phyloP scores from a whole-genome alignment of 2,888 invertebrate species.

The Apamea epomidion region DNA sequence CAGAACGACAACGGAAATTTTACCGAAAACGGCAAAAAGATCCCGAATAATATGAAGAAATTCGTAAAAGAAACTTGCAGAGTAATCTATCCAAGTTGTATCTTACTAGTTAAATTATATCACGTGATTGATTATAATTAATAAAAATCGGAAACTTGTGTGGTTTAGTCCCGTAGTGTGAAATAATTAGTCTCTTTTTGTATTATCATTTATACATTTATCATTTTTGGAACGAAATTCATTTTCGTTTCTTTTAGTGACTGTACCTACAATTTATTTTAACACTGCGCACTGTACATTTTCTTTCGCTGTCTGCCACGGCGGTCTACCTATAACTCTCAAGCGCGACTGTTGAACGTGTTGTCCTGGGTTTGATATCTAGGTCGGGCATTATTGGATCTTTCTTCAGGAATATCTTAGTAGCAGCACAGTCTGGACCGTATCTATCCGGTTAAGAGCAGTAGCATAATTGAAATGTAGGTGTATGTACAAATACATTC shows the following conservation, averaged over 20 bases:
- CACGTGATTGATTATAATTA: no score
- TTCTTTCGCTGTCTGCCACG: not conserved
- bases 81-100: no score
- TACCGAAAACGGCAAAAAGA: not conserved
- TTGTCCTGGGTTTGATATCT: not conserved
- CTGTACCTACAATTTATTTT: no score
- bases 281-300: not conserved
- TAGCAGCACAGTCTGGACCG: not conserved
- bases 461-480: not conserved
- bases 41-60: not conserved
- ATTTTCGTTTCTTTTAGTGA: no score
- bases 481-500: not conserved
- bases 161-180: no score
- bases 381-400: not conserved
- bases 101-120: no score
- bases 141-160: no score
- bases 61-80: no score
- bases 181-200: no score
- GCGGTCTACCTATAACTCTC: not conserved
- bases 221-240: no score
- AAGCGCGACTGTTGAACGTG: not conserved
- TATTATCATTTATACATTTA: no score
- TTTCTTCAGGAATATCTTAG: not conserved
- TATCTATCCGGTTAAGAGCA: not conserved
- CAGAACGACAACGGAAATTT: not conserved